Evolutionary conservation across 2,113 vertebrate genomes (phyloP), one percentile per base, ranked within the genome.

Genomic region (Meriones unguiculatus): DNA sequence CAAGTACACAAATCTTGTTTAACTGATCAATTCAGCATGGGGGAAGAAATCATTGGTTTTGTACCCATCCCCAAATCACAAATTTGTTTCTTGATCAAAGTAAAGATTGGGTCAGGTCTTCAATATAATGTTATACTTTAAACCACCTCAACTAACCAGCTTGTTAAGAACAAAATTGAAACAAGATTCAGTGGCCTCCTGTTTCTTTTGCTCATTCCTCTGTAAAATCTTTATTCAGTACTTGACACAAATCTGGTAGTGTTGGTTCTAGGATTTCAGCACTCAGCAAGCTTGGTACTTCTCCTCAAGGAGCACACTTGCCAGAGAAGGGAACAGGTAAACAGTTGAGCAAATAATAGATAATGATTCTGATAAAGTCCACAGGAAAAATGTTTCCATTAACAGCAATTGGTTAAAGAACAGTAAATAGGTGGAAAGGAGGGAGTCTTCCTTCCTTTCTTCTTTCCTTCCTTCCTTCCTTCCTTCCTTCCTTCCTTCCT

Each of bases 1-100:
- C n/a, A 90, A 59, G 70, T 7, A 35, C 70, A 52, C 50, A 90
- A 95, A 77, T 30, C 64, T 91, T 80, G 14, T 65, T 95, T 78
- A 62, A 78, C 38, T 87, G 38, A 89, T 54, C 38, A 25, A 57
- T 78, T 93, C 46, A 87, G 50, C 20, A 46, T 30, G 46, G 10
- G 2, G 12, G 1, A 24, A 67, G 52, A 2, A 5, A n/a, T 11
- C 32, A 75, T 75, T 14, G 24, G 9, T 41, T 89, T 38, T 46
- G 46, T 24, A 1, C 11, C 10, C 25, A n/a, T 1, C 5, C 10
- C 35, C 10, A 25, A 59, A 46, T 20, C 30, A 18, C 30, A 4
- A 35, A 87, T 69, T 87, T 52, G 52, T 24, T 41, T 73, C 35
- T 73, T 57, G 52, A 22, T 8, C 52, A 38, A 75, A 75, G 20